Evolutionary conservation across 2,797 vertebrate genomes (phyloP).

Genomic region (Fundulus diaphanus): DNA sequence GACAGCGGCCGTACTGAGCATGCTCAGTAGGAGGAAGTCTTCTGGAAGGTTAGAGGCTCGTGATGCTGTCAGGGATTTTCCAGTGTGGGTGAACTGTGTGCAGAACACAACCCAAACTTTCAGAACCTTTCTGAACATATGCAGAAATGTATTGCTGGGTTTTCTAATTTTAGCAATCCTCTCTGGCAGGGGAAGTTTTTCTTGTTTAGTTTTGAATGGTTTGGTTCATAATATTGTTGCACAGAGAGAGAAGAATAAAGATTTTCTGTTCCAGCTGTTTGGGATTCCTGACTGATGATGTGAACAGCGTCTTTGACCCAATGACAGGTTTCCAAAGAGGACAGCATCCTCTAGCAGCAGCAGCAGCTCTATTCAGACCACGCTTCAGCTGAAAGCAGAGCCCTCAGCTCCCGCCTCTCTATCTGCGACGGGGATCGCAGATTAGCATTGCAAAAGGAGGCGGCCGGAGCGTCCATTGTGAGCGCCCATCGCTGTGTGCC

Average conservation of each 20-base stretch:
- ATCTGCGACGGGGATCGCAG: conserved; percentile 66
- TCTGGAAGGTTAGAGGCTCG: conserved; percentile 17
- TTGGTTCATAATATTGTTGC: too few species aligned
- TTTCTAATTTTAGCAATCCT: background rate
- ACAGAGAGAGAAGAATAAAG: background rate
- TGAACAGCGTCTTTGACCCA: conserved; percentile 3
- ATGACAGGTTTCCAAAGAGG: conserved; percentile 3
- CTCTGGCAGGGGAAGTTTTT: too few species aligned
- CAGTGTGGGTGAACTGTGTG: too few species aligned
- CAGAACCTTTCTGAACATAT: too few species aligned
- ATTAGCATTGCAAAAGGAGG: conserved; percentile 76
- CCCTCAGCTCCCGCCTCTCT: conserved; percentile 47
- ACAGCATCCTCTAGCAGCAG: conserved; percentile 41
- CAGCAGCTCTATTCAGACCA: conserved; percentile 59
- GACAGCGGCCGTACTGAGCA: conserved; percentile 61
- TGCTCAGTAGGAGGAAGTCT: conserved; percentile 13
- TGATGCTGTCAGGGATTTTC: conserved; percentile 37
- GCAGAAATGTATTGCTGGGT: too few species aligned
- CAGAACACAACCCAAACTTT: too few species aligned
- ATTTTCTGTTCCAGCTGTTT: background rate
- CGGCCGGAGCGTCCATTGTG: conserved; percentile 70
- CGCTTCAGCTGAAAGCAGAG: conserved; percentile 29
- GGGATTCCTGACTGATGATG: background rate
- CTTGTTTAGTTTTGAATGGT: too few species aligned
- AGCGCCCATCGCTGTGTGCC: conserved; percentile 32